Evolutionary conservation across 2,113 vertebrate genomes (phyloP), one percentile per base, ranked within the genome.

Genomic region (Chiloscyllium plagiosum): DNA sequence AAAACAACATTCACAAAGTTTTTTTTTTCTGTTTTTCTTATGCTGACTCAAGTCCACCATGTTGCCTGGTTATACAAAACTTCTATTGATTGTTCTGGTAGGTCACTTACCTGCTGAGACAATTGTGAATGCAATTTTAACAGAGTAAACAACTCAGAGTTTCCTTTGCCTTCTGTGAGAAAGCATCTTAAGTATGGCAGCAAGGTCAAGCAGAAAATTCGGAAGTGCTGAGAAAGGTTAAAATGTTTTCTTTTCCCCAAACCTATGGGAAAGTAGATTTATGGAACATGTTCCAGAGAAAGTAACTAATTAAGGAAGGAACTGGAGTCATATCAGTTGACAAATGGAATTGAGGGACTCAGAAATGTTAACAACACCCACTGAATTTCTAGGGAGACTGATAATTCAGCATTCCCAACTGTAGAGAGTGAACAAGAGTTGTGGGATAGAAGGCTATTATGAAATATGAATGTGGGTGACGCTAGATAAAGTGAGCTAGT

Each of bases 241-340:
- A n/a, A 93, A 93, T 66, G 29, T 17, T n/a, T 65, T 33, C 37
- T 65, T 37, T 20, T 19, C 10, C 56, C 56, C 56, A 66, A 93
- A 66, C 89, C n/a, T n/a, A 22, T 20, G 22, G 33, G 61, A 37
- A 20, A 37, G 89, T 93, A 4, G 61, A 68, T 68, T 37, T 42
- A n/a, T 37, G n/a, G 89, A 65, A 93, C 17, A 10, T 37, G 37
- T 93, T 66, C 33, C n/a, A 37, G 65, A 92, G 52, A 92, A 92
- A n/a, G 89, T 7, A 93, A 93, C 37, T 66, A 66, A 93, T 93
- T 68, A 10, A n/a, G 61, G n/a, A 93, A 66, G 61, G 85, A 93
- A 20, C 61, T 66, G 89, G 29, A 37, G 42, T 37, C 61, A 93
- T 37, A 68, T 66, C 37, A 66, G 61, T 93, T 66, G 33, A n/a